phyloP scores from a whole-genome alignment of 2,888 invertebrate species.

The Ariolimax columbianus region DNA sequence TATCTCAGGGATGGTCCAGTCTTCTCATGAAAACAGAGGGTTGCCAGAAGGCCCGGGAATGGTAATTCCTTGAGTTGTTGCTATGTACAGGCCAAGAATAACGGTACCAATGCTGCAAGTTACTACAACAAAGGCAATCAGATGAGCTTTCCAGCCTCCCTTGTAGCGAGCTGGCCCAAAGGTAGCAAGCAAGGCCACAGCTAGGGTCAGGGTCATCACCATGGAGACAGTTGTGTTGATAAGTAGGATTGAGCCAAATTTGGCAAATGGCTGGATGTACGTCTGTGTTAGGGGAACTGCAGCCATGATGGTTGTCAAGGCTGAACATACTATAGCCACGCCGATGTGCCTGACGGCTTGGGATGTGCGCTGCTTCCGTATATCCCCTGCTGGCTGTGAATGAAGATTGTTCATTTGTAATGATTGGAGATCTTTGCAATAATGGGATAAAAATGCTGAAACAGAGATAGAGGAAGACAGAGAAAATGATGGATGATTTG shows the following conservation, averaged over 20 bases:
- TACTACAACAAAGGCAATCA: slow-evolving; percentile 61
- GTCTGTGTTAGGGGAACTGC: slow-evolving; percentile 75
- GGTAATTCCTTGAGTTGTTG: slow-evolving; percentile 59
- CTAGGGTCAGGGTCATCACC: slow-evolving; percentile 71
- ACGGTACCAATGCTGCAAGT: slow-evolving; percentile 57
- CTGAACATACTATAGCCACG: slow-evolving; percentile 73
- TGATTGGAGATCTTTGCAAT: too few species aligned
- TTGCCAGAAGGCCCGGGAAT: slow-evolving; percentile 74
- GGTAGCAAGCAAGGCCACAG: slow-evolving; percentile 69
- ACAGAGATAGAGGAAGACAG: too few species aligned
- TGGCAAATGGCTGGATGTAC: slow-evolving; percentile 73
- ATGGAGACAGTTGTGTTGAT: slow-evolving; percentile 75
- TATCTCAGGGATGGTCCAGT: background rate
- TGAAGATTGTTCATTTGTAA: too few species aligned
- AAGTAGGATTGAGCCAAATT: slow-evolving; percentile 75
- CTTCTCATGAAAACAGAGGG: slow-evolving; percentile 57
- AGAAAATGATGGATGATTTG: too few species aligned
- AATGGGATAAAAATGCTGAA: too few species aligned
- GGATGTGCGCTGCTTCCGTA: slow-evolving; percentile 69
- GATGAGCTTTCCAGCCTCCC: slow-evolving; percentile 61
- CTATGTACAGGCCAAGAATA: slow-evolving; percentile 62
- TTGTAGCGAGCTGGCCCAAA: slow-evolving; percentile 69
- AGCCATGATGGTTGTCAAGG: slow-evolving; percentile 74
- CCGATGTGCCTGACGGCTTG: slow-evolving; percentile 74
- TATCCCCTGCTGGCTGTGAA: slow-evolving; percentile 60